A percentile compares a stretch with the other conserved stretches of the same genome.
phyloP scores from a whole-genome alignment of 2,888 invertebrate species.

The Polymixis lichenea region DNA sequence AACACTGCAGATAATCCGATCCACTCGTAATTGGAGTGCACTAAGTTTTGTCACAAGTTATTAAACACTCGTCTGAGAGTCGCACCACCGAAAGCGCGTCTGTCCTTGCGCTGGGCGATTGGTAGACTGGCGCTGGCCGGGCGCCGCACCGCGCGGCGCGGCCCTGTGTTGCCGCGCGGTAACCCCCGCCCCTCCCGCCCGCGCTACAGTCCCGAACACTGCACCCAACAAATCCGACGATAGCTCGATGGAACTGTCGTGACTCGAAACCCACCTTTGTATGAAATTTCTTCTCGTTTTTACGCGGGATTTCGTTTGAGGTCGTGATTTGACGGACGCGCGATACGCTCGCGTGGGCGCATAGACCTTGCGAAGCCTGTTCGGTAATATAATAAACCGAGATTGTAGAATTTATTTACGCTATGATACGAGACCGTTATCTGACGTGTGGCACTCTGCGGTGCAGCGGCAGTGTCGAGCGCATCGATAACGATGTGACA shows the following conservation, averaged over 20 bases:
- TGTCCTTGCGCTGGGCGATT: slow-evolving; percentile 71
- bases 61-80: slow-evolving; percentile 70
- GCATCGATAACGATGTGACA: slow-evolving; percentile 79
- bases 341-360: slow-evolving; percentile 76
- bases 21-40: slow-evolving; percentile 77
- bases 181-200: slow-evolving; percentile 70
- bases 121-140: slow-evolving; percentile 75
- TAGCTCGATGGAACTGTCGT: slow-evolving; percentile 80
- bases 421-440: slow-evolving; percentile 80
- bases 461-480: slow-evolving; percentile 74
- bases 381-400: slow-evolving; percentile 80
- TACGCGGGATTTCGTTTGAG: slow-evolving; percentile 74
- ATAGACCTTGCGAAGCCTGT: slow-evolving; percentile 71
- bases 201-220: slow-evolving; percentile 73
- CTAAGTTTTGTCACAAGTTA: slow-evolving; percentile 84
- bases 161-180: slow-evolving; percentile 75
- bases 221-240: slow-evolving; percentile 83
- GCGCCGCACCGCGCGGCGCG: slow-evolving; percentile 65
- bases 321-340: slow-evolving; percentile 78
- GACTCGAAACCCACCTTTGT: slow-evolving; percentile 81
- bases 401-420: slow-evolving; percentile 81
- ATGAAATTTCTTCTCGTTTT: slow-evolving; percentile 83
- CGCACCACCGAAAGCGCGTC: slow-evolving; percentile 68
- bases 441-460: slow-evolving; percentile 78
- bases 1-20: slow-evolving; percentile 86